Evolutionary conservation across 2,888 invertebrate species (phyloP), one percentile per base, ranked within the genome.

Genomic region (Lypha dubia): DNA sequence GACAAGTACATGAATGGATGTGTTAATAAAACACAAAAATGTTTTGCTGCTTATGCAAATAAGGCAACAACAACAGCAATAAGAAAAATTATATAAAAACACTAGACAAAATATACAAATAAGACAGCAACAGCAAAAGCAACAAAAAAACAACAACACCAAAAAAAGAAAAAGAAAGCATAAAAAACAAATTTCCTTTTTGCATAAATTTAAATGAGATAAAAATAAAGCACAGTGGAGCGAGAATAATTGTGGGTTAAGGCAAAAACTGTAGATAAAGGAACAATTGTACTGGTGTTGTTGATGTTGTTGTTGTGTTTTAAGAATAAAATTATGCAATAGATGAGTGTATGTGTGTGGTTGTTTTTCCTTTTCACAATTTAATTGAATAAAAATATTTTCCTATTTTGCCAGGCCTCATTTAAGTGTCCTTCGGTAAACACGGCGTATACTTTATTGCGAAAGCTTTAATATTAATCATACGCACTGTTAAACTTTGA

Each of bases 41-140:
- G 20, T 74, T 81, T 81, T 81, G 81, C 77, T 81, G 62, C 70
- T 84, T 74, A 84, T 81, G 84, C 84, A 84, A 84, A 84, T 84
- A 46, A 41, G 20, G 22, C 5, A 13, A 38, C 20, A 60, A n/a
- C 3, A 9, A 60, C 35, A 60, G 24, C 20, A 22, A 4, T 28
- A 28, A 49, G n/a, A 60, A 17, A 51, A n/a, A n/a, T n/a, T n/a
- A n/a, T n/a, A n/a, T n/a, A n/a, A 51, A 22, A 51, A 13, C 51
- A 51, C 22, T 22, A 51, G 22, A 51, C 22, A 20, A 49, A 20
- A 44, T 22, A 20, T 4, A 53, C 51, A 53, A 53, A 35, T 11
- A 35, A n/a, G n/a, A 65, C 17, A 35, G 49, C 28, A 67, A 28
- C 38, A 51, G 41, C 2, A 24, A 17, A 2, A 44, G 3, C 6